Conservation (phyloP, 2,888 invertebrate genomes). For the Hemistola chrysoprasaria region DNA sequence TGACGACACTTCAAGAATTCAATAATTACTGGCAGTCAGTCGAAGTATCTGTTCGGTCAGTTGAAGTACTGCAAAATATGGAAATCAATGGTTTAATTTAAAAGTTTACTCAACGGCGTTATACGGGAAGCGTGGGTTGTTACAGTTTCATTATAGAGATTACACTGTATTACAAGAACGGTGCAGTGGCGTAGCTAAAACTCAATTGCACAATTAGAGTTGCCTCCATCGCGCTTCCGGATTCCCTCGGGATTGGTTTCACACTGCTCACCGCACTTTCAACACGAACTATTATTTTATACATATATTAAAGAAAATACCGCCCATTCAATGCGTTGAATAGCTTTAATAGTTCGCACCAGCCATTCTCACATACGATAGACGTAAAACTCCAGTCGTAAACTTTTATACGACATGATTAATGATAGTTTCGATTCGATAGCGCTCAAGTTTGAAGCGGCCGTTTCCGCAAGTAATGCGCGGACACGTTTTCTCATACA, state of each 20-base stretch:
- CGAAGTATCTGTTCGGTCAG: no score
- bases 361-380: slow-evolving; percentile 26
- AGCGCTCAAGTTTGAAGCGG: slow-evolving; percentile 31
- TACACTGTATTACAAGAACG: slow-evolving; percentile 6
- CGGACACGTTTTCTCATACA: slow-evolving; percentile 31
- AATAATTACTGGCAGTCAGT: no score
- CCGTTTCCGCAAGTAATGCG: slow-evolving; percentile 43
- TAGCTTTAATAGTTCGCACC: slow-evolving; percentile 20
- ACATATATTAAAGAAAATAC: slow-evolving; percentile 31
- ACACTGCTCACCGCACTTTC: slow-evolving; percentile 39
- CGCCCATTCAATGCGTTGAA: slow-evolving; percentile 20
- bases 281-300: slow-evolving; percentile 20
- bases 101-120: no score
- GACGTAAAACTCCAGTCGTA: slow-evolving; percentile 33
- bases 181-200: slow-evolving; percentile 49
- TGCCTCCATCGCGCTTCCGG: slow-evolving; percentile 63
- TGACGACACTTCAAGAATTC: not conserved
- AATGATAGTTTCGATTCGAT: slow-evolving; percentile 34
- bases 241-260: slow-evolving; percentile 65
- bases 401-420: slow-evolving; percentile 35
- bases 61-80: no score
- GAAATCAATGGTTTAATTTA: no score
- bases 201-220: slow-evolving; percentile 72
- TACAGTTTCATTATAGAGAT: slow-evolving; percentile 2
- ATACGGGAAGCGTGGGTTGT: not conserved